Percentiles rank a stretch among this genome's conserved stretches.
Conservation (phyloP, 2,113 vertebrate genomes). For the Petrocephalus microphthalmus region DNA sequence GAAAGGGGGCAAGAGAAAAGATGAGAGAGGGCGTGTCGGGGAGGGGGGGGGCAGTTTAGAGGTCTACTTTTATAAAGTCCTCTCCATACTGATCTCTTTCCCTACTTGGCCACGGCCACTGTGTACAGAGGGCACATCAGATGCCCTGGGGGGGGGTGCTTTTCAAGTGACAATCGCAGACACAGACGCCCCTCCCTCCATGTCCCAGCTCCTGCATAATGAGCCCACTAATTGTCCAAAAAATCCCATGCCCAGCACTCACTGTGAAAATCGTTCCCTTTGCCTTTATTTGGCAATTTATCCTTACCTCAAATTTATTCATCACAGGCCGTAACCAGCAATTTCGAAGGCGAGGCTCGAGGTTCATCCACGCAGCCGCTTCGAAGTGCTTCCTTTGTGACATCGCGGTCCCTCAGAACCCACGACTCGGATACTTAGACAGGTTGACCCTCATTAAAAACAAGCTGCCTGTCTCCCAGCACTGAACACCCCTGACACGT, state of each 20-base stretch:
- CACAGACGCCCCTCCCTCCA: background rate
- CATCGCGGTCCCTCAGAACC: background rate
- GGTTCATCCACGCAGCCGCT: background rate
- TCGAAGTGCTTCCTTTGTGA: background rate
- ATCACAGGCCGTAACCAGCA: background rate
- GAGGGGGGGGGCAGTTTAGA: background rate
- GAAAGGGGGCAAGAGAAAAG: background rate
- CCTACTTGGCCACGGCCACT: background rate
- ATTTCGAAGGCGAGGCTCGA: background rate
- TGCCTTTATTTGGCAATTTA: background rate
- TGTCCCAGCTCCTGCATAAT: background rate
- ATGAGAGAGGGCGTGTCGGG: background rate
- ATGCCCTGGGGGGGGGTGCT: background rate
- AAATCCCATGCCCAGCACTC: background rate
- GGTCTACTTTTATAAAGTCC: background rate
- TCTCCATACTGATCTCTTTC: background rate
- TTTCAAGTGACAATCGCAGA: background rate
- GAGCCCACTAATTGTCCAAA: background rate
- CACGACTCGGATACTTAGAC: background rate
- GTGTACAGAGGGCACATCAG: background rate
- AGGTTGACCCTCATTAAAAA: slow-evolving; percentile 21
- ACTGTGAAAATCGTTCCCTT: background rate
- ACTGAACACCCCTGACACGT: slow-evolving; percentile 16
- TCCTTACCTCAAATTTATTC: background rate
- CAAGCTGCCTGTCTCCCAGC: slow-evolving; percentile 39